Evolutionary conservation across 2,113 vertebrate genomes (phyloP), one percentile per base, ranked within the genome.

Genomic region (Phrynocephalus versicolor): DNA sequence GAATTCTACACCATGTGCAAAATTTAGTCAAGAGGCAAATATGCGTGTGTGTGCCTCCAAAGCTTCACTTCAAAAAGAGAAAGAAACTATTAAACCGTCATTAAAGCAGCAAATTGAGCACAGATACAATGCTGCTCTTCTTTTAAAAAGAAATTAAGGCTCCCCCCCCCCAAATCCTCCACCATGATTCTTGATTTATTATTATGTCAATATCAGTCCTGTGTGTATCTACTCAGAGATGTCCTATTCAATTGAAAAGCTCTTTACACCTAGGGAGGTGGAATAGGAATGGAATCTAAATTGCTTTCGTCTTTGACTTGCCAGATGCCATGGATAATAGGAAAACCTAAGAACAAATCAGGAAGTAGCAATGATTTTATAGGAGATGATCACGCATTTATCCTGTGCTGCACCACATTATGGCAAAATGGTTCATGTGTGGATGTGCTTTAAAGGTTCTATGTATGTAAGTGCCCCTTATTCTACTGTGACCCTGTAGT

Each of bases 401-500:
- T 65, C 57, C 39, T 74, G 69, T 81, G 39, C 77, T 74, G 69
- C 39, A 80, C 69, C 77, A 86, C 64, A 51, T 74, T 74, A 85
- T 72, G 67, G 77, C 72, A n/a, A 79, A 60, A 4, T 81, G 45
- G 58, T 81, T 86, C 41, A 19, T 81, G 3, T 79, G 25, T 81
- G 30, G 71, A 83, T 15, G 89, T 88, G 80, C 78, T 87, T 65
- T 0, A 80, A 0, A 58, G 21, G 0, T 69, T 73, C 76, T 14
- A 35, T 6, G 0, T 76, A 85, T 92, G 89, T 91, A 92, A 93
- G 91, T 91, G 90, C 77, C 89, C 41, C 2, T 0, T 64, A 75
- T 35, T 55, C 37, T 19, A 39, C 72, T 85, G 65, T 87, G 64
- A 82, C 81, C 1, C 33, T 30, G 81, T 51, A 25, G 51, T 57